Conservation (phyloP, 2,888 invertebrate genomes). For the Villa cingulata region DNA sequence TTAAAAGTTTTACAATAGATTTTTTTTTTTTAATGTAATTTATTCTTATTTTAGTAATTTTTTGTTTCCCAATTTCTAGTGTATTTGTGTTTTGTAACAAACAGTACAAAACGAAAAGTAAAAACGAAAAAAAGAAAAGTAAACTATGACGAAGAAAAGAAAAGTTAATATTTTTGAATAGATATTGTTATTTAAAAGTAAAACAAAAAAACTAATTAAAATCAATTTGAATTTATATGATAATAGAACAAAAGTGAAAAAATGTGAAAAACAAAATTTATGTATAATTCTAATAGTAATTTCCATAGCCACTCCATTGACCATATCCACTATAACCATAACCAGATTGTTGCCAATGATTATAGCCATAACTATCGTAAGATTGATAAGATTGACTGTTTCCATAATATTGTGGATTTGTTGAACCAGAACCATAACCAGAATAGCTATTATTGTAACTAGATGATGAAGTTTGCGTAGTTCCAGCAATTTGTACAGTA, state of each 20-base stretch:
- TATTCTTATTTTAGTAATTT: too few species aligned
- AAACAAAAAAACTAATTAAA: not conserved
- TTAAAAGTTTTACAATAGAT: too few species aligned
- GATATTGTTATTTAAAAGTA: too few species aligned
- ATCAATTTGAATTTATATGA: too few species aligned
- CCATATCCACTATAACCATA: constrained; percentile 42
- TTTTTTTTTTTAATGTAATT: too few species aligned
- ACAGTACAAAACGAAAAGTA: too few species aligned
- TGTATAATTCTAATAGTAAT: constrained; percentile 17
- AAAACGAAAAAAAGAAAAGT: too few species aligned
- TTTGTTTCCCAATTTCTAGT: too few species aligned
- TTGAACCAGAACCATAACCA: constrained; percentile 17
- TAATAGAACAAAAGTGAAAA: not conserved
- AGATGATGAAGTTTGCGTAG: not conserved
- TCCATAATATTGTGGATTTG: constrained; percentile 38
- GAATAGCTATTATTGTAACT: constrained; percentile 31
- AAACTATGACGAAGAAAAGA: too few species aligned
- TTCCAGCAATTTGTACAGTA: constrained; percentile 24
- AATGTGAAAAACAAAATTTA: not conserved
- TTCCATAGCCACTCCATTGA: constrained; percentile 45
- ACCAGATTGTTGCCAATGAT: constrained; percentile 46
- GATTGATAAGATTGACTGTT: constrained; percentile 39
- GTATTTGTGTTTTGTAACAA: too few species aligned
- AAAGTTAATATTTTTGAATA: too few species aligned
- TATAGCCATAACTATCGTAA: constrained; percentile 44